Base-by-base conservation (phyloP, 30 jellyfish, hydroid and myxozoan genomes). In the Chironex yamaguchii region DNA sequence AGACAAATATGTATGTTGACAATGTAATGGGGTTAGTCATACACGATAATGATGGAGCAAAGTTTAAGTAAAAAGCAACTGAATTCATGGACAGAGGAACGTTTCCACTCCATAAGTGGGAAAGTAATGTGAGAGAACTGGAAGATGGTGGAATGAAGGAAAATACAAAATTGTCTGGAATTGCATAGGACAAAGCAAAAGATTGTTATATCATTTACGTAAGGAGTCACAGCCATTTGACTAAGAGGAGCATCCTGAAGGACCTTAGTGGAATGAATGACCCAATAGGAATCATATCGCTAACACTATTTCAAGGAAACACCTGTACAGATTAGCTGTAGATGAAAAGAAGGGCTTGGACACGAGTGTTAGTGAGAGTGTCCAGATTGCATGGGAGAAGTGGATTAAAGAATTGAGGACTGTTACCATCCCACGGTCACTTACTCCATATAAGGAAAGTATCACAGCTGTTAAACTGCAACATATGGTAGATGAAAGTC, bases 291-390 rank as follows among this genome's bases (percentile, higher is more conserved):
- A 65, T 76, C 3, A 76, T 76, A 66, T 76, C 88, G 21, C 78
- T 78, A 27, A 32, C 48, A 24, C 82, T 79, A 4, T 36, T 79
- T 0, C 82, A 79, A 49, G 90, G 82, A 25, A 79, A 32, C 90
- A 79, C 24, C 28, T 63, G 36, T 79, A 79, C 42, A 28, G 90
- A 22, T 25, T 33, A 62, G 90, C 90, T 22, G 90, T 79, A 0
- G 82, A 79, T 63, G 90, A 79, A 34, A 79, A 35, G 20, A n/a
- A 29, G 29, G 82, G 90, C 27, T 79, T 81, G 90, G 90, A 79
- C 24, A 4, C 35, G 3, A 82, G 65, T 35, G 62, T 79, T 9
- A 79, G 90, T 53, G 28, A 9, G 1, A 82, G 65, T 25, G n/a
- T 79, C 29, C 63, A 34, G 48, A 73, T 14, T 54, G 65, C 36